Evolutionary conservation across 2,888 invertebrate species (phyloP).

Genomic region (Pristionchus maxplancki): DNA sequence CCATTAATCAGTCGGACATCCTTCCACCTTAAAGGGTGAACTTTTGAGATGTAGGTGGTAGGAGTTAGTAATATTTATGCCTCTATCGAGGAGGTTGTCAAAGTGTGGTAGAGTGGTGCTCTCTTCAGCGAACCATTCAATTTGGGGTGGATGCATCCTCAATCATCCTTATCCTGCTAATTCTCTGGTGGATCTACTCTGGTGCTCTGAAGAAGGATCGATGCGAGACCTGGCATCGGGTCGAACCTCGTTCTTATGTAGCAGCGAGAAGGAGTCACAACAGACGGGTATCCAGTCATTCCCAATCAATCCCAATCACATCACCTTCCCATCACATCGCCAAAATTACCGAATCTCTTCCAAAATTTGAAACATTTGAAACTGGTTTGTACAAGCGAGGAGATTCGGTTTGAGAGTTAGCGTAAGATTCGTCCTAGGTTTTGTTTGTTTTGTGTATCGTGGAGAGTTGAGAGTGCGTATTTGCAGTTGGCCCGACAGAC

Average conservation of each 20-base stretch:
- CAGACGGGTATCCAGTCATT: constrained; percentile 27
- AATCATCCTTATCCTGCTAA: constrained; percentile 34
- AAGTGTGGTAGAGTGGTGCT: constrained; percentile 34
- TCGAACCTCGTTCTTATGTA: constrained; percentile 38
- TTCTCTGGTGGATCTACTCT: constrained; percentile 49
- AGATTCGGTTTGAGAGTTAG: constrained; percentile 28
- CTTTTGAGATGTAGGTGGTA: background rate
- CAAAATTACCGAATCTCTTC: background rate
- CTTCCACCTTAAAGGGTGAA: background rate
- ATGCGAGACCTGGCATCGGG: constrained; percentile 41
- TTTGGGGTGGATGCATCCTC: constrained; percentile 38
- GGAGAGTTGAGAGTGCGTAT: background rate
- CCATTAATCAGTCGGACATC: background rate
- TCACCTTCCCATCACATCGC: constrained; percentile 12
- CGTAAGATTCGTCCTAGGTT: constrained; percentile 27
- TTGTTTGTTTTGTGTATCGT: constrained; percentile 27
- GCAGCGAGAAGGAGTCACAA: constrained; percentile 48
- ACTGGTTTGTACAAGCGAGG: background rate
- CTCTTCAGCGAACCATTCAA: constrained; percentile 43
- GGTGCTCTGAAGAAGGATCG: constrained; percentile 46
- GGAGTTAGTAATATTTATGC: background rate
- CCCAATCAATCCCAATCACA: too few species aligned
- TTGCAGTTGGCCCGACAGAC: constrained; percentile 51
- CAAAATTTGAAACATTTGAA: constrained; percentile 7
- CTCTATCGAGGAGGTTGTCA: background rate